Conservation (phyloP, 2,113 vertebrate genomes). For the Pampusana beccarii region DNA sequence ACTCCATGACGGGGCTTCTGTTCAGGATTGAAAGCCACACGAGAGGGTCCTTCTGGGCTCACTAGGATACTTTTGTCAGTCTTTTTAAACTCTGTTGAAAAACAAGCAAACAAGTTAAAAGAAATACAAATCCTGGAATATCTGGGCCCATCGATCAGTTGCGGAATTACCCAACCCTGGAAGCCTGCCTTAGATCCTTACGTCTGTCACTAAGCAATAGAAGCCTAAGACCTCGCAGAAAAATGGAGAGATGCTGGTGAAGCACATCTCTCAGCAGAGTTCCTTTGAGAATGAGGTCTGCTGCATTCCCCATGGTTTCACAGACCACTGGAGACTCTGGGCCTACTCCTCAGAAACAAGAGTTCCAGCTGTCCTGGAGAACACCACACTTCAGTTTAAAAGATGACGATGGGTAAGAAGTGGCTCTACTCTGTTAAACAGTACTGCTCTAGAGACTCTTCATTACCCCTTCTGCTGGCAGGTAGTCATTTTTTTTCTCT, state of each 20-base stretch:
- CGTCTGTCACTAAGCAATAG: neutral
- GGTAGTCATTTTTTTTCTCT: neutral
- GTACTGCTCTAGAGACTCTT: neutral
- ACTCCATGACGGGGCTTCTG: slow-evolving; percentile 88
- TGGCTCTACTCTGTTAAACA: neutral
- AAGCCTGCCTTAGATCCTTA: neutral
- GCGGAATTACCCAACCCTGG: neutral
- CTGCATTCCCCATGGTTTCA: neutral
- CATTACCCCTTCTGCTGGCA: neutral
- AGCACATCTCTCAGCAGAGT: neutral
- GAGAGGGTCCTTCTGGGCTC: slow-evolving; percentile 85
- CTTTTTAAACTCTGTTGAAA: slow-evolving; percentile 88
- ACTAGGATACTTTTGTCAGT: slow-evolving; percentile 89
- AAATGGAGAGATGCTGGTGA: neutral
- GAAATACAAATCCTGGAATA: neutral
- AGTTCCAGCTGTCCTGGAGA: neutral
- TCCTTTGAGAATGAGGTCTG: neutral
- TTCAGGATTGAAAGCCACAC: slow-evolving; percentile 91
- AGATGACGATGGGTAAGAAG: neutral
- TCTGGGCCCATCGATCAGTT: rapidly evolving
- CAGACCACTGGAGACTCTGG: neutral
- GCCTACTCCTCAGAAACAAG: neutral
- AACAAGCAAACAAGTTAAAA: slow-evolving; percentile 1
- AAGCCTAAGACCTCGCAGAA: neutral
- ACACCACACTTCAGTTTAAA: neutral